Evolutionary conservation across 2,797 vertebrate genomes (phyloP).

Genomic region (Hydrocynus forskahlii): DNA sequence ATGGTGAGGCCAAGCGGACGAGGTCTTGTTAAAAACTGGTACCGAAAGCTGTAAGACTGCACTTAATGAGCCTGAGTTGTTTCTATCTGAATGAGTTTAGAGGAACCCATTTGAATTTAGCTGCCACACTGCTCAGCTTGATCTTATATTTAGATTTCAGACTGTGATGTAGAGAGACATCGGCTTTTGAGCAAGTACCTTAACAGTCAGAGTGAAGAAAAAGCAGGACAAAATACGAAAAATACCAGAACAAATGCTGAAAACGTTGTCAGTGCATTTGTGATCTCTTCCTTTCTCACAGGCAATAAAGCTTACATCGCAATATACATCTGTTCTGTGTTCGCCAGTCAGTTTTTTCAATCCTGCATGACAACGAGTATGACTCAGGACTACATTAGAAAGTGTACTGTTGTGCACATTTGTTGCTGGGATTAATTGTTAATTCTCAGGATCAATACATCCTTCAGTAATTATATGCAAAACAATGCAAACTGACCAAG

Average conservation of each 20-base stretch:
- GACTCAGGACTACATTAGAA: background rate
- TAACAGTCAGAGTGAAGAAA: background rate
- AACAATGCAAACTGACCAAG: background rate
- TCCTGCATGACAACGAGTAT: background rate
- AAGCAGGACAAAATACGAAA: background rate
- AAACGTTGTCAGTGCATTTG: conserved; percentile 42
- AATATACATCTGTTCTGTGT: conserved; percentile 68
- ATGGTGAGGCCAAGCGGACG: too few relatives aligned
- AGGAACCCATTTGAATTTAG: background rate
- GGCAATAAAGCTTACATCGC: conserved; percentile 85
- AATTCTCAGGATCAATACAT: background rate
- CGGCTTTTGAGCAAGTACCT: background rate
- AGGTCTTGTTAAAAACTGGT: too few relatives aligned
- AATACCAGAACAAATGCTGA: background rate
- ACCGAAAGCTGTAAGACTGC: background rate
- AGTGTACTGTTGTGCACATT: background rate
- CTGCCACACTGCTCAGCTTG: background rate
- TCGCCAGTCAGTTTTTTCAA: conserved; percentile 49
- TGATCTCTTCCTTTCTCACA: conserved; percentile 75
- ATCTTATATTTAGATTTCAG: background rate
- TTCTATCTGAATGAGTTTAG: conserved; percentile 6
- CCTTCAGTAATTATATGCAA: background rate
- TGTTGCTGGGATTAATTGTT: background rate
- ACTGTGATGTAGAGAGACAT: background rate
- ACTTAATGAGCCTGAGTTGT: background rate